A percentile compares a stretch with the other conserved stretches of the same genome.
Evolutionary conservation across 2,888 invertebrate genomes (phyloP).

Genomic region (Exocentrus adspersus): DNA sequence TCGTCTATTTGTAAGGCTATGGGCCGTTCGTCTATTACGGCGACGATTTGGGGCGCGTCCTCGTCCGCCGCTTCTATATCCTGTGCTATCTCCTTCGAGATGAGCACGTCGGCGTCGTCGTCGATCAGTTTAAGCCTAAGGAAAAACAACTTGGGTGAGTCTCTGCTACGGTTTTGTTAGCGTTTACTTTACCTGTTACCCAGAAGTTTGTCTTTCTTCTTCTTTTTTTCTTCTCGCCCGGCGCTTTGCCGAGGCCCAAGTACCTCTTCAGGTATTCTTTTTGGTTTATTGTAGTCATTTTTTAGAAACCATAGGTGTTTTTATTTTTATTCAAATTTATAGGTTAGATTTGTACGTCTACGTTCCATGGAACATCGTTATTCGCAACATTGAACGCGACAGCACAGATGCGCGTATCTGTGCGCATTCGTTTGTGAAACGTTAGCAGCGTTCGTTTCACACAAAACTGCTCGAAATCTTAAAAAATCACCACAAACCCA

Average conservation of each 20-base stretch:
- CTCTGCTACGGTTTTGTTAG: too few relatives aligned
- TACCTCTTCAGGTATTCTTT: constrained; percentile 85
- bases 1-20: constrained; percentile 67
- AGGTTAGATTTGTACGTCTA: too few relatives aligned
- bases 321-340: too few relatives aligned
- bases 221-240: constrained; percentile 74
- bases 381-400: too few relatives aligned
- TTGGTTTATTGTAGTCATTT: constrained; percentile 70
- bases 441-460: too few relatives aligned
- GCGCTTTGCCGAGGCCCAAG: constrained; percentile 70
- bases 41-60: constrained; percentile 91
- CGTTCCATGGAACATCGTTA: too few relatives aligned
- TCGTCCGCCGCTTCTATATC: constrained; percentile 81
- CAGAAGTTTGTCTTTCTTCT: constrained; percentile 64
- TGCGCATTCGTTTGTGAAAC: too few relatives aligned
- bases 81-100: constrained; percentile 71
- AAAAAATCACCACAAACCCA: too few relatives aligned
- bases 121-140: constrained; percentile 85
- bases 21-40: constrained; percentile 85
- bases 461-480: too few relatives aligned
- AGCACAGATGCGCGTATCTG: too few relatives aligned
- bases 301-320: constrained; percentile 53
- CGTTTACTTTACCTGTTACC: constrained; percentile 44
- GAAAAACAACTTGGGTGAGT: constrained; percentile 32
- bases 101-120: constrained; percentile 76